A percentile compares a stretch with the other conserved stretches of the same genome.
These are phyloP conservation scores for Steinernema scapterisci DNA, from an alignment of 2,888 invertebrate species.

Conservation along the genomic window DNA sequence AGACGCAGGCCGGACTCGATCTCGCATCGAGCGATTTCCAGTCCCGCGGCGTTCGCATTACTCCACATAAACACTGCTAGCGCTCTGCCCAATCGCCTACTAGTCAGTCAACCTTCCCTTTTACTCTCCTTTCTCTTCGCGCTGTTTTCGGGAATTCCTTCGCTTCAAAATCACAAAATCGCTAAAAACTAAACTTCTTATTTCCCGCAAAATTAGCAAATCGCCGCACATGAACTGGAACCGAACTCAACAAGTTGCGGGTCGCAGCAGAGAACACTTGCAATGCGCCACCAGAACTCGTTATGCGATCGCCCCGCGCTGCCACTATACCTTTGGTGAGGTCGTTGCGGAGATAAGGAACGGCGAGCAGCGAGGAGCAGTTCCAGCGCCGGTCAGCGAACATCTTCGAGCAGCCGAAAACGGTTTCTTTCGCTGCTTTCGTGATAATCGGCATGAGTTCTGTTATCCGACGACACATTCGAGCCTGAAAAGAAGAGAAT, in stretches of 20 bases:
- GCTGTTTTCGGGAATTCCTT: no score
- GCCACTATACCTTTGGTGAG: constrained; percentile 76
- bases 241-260: not conserved
- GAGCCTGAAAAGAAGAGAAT: constrained; percentile 51
- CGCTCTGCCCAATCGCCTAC: no score
- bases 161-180: no score
- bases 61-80: no score
- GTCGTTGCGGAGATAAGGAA: constrained; percentile 79
- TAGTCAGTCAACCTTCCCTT: no score
- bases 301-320: not conserved
- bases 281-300: constrained; percentile 31
- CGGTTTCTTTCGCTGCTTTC: constrained; percentile 76
- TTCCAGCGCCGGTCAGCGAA: constrained; percentile 82
- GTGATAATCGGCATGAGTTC: constrained; percentile 77
- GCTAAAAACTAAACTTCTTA: no score
- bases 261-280: not conserved
- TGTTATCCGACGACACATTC: constrained; percentile 64
- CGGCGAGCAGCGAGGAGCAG: constrained; percentile 78
- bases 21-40: not conserved
- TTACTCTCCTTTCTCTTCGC: no score
- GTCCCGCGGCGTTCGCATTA: not conserved
- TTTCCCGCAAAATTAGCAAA: no score
- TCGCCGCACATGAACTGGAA: not conserved
- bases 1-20: constrained; percentile 17
- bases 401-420: constrained; percentile 75